These are phyloP conservation scores for Drosophila grimshawi DNA, from an alignment of 1,140 invertebrate genomes.

Conservation along the genomic window DNA sequence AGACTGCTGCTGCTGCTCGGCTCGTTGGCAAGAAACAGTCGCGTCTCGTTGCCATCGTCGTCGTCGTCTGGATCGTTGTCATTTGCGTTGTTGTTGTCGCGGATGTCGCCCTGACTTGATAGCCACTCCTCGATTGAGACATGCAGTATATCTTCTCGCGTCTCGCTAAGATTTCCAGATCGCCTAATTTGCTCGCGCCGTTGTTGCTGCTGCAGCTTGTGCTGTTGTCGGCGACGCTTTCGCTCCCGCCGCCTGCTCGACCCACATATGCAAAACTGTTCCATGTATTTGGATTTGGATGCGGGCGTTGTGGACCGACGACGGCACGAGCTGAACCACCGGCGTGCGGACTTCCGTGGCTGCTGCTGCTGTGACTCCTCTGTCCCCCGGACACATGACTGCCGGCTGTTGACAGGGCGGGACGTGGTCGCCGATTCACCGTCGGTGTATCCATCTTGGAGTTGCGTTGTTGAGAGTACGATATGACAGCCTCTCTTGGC, in stretches of 20 bases:
- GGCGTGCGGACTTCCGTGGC: conserved; percentile 64
- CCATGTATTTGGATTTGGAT: conserved; percentile 80
- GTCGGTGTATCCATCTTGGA: conserved; percentile 85
- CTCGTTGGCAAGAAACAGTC: conserved; percentile 66
- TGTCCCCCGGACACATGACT: conserved; percentile 16
- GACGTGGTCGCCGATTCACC: conserved; percentile 82
- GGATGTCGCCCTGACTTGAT: conserved; percentile 77
- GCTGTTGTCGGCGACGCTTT: conserved; percentile 62
- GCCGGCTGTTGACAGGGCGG: conserved; percentile 36
- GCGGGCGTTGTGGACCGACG: conserved; percentile 61
- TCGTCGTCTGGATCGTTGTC: conserved; percentile 41
- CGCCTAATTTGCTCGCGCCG: conserved; percentile 83
- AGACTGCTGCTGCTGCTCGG: conserved; percentile 75
- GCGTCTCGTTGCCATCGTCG: conserved; percentile 54
- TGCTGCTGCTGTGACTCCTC: conserved; percentile 69
- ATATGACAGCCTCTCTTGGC: conserved; percentile 85
- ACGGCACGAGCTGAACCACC: conserved; percentile 75
- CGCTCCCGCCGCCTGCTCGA: conserved; percentile 67
- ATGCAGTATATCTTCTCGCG: conserved; percentile 84
- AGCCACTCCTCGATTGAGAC: conserved; percentile 85
- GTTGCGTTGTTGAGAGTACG: conserved; percentile 85
- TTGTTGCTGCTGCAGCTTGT: conserved; percentile 75
- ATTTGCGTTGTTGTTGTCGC: conserved; percentile 50
- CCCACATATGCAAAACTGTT: conserved; percentile 83
- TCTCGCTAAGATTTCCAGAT: conserved; percentile 85